Percentiles rank a stretch among this genome's conserved stretches.
These are phyloP conservation scores for Cotesia vestalis DNA, from an alignment of 1,140 invertebrate genomes.

Conservation along the genomic window DNA sequence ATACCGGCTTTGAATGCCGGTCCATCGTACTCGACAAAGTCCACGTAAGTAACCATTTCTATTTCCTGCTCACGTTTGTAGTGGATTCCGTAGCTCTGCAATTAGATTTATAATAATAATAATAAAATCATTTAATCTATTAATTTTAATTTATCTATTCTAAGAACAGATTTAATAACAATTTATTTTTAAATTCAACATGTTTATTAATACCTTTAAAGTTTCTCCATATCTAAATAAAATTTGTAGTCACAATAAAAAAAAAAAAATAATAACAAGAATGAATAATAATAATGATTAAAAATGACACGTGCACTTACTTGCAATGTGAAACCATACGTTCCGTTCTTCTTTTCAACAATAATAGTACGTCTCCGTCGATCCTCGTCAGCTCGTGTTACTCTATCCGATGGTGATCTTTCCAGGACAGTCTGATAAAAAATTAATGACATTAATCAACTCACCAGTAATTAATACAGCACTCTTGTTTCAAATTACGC, in stretches of 20 bases:
- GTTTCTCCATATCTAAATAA: background rate
- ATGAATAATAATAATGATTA: too few relatives aligned
- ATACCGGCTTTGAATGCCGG: slow-evolving; percentile 90
- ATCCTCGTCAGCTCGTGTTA: slow-evolving; percentile 84
- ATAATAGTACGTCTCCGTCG: slow-evolving; percentile 87
- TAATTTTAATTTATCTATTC: background rate
- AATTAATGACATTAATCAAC: background rate
- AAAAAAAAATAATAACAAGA: background rate
- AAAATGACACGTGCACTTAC: slow-evolving; percentile 55
- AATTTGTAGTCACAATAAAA: slow-evolving; percentile 3
- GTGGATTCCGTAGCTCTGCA: slow-evolving; percentile 93
- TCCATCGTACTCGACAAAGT: slow-evolving; percentile 92
- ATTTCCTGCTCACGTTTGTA: slow-evolving; percentile 90
- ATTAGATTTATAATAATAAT: slow-evolving; percentile 34
- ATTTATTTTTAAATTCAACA: background rate
- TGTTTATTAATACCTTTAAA: background rate
- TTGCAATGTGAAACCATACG: slow-evolving; percentile 91
- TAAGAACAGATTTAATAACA: background rate
- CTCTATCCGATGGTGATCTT: slow-evolving; percentile 82
- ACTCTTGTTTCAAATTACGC: background rate
- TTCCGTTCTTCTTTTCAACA: slow-evolving; percentile 89
- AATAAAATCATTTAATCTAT: slow-evolving; percentile 20
- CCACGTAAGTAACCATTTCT: slow-evolving; percentile 95
- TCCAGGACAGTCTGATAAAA: slow-evolving; percentile 73
- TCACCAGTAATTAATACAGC: too few relatives aligned